Evolutionary conservation across 2,888 invertebrate genomes (phyloP).

Genomic region (Lasioglossum calceatum): DNA sequence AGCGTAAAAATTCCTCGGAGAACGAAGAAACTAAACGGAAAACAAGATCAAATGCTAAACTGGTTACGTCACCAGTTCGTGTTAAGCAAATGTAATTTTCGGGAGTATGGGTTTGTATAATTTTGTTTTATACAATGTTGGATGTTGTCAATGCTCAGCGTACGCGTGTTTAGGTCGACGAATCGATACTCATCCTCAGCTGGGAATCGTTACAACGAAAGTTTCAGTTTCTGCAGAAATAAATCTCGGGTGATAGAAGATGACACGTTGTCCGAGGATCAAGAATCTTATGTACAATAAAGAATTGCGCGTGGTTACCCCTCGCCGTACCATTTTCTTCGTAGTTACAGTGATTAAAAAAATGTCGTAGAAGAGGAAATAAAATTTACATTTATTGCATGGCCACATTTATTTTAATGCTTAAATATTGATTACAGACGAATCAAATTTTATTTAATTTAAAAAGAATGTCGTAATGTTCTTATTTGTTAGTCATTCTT

Average conservation of each 20-base stretch:
- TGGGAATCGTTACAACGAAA: slow-evolving; percentile 26
- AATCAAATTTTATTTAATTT: too few species aligned
- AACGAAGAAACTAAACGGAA: neutral
- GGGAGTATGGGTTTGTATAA: neutral
- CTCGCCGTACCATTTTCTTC: too few species aligned
- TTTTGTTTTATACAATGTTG: neutral
- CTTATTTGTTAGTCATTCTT: too few species aligned
- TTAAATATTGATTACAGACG: too few species aligned
- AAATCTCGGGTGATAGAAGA: slow-evolving; percentile 40
- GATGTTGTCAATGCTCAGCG: neutral
- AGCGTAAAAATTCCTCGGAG: neutral
- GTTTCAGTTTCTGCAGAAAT: slow-evolving; percentile 48
- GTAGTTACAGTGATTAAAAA: too few species aligned
- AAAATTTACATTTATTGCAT: too few species aligned
- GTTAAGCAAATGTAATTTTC: slow-evolving; percentile 33
- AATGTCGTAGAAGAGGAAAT: too few species aligned
- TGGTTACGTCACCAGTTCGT: neutral
- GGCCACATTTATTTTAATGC: too few species aligned
- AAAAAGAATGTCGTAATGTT: too few species aligned
- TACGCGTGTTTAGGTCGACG: slow-evolving; percentile 35
- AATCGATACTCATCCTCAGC: slow-evolving; percentile 29
- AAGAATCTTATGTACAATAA: slow-evolving; percentile 62
- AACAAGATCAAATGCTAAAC: neutral
- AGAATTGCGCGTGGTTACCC: neutral
- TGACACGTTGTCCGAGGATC: slow-evolving; percentile 73